Conservation (phyloP, 2,113 vertebrate species). For the Melospiza georgiana region DNA sequence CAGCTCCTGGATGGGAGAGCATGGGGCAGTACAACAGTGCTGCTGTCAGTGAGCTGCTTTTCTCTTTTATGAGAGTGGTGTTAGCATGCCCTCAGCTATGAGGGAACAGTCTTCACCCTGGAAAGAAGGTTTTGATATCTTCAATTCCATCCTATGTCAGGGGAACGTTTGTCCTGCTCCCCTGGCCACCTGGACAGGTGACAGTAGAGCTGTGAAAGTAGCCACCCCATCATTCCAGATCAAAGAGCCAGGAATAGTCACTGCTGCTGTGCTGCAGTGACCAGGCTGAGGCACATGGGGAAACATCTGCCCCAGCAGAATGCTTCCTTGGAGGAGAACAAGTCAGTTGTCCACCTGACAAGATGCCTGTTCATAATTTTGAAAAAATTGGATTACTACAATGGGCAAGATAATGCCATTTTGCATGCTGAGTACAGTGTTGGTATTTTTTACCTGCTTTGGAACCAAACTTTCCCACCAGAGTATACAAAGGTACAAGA, state of each 20-base stretch:
- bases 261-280: background rate
- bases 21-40: background rate
- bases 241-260: background rate
- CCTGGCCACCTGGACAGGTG: rapidly evolving
- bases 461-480: background rate
- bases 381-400: background rate
- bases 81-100: background rate
- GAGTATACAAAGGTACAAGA: background rate
- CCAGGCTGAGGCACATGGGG: background rate
- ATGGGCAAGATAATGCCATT: background rate
- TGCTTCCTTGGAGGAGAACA: background rate
- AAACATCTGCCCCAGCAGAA: background rate
- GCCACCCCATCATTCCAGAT: background rate
- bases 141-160: background rate
- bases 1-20: background rate
- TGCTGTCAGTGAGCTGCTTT: background rate
- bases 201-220: background rate
- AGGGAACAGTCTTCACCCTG: background rate
- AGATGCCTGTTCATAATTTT: background rate
- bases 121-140: background rate
- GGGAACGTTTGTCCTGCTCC: background rate
- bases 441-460: background rate
- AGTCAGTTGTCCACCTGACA: background rate
- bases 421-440: background rate
- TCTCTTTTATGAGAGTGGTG: background rate